Evolutionary conservation across 2,113 vertebrate genomes (phyloP), one percentile per base, ranked within the genome.

Genomic region (Vulpes lagopus): DNA sequence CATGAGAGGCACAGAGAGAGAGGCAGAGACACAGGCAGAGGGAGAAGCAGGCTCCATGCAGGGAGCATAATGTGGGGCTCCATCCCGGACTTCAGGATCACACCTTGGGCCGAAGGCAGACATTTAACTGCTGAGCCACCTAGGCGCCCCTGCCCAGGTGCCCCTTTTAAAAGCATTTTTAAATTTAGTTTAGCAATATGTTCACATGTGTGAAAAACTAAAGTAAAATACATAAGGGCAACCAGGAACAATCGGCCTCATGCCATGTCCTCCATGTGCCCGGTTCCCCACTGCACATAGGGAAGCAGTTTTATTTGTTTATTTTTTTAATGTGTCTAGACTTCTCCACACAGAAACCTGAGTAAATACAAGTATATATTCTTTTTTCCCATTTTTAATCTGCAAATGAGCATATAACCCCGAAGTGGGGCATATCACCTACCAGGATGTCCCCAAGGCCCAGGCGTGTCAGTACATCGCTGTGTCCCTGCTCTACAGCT

Each of bases 391-490:
- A 62, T 69, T 78, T 88, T 85, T 49, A 81, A 74, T 27, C 43
- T 35, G 22, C 17, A 1, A 8, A 22, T 82, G 8, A 25, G 78
- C 32, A 7, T 16, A 0, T 22, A 49, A 32, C 35, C 60, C 32
- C 5, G 0, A 30, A 60, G n/a, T 87, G 43, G 79, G 83, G n/a
- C 2, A 9, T 38, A 1, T 30, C 76, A 1, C 51, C 3, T 27
- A 23, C 9, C n/a, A 1, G 51, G 4, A 1, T 25, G 4, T 82
- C 35, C 53, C 64, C 23, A 23, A 12, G 12, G 11, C 0, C 25
- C 0, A 11, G 23, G 22, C 2, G 0, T 17, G 4, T 3, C 0
- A 3, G 15, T 16, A 16, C 64, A 3, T 15, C 22, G 2, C 0
- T 3, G 17, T 3, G 27, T 55, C 71, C 60, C 19, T 17, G 2